phyloP scores from a whole-genome alignment of 1,140 invertebrate species.

The Aphelenchoides besseyi region DNA sequence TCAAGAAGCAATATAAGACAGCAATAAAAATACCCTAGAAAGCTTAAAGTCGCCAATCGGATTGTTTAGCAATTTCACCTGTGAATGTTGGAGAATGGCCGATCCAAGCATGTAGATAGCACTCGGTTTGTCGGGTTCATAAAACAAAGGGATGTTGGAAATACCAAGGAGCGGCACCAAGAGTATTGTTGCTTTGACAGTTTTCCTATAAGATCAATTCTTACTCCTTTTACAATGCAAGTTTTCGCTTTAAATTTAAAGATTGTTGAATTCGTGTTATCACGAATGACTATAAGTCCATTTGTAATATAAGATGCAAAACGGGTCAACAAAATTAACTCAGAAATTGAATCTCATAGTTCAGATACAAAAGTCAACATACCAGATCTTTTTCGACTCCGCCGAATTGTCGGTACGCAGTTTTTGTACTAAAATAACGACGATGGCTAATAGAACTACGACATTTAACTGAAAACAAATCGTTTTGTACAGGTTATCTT shows the following conservation, averaged over 20 bases:
- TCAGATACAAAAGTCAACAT: too few species aligned
- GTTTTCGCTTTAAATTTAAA: background rate
- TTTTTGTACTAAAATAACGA: conserved; percentile 60
- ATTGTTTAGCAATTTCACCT: conserved; percentile 57
- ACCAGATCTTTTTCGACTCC: conserved; percentile 62
- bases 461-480: conserved; percentile 55
- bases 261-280: background rate
- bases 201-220: conserved; percentile 63
- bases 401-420: conserved; percentile 56
- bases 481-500: conserved; percentile 11
- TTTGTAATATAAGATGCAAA: too few species aligned
- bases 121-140: conserved; percentile 63
- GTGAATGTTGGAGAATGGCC: conserved; percentile 65
- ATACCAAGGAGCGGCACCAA: conserved; percentile 66
- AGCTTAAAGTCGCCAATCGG: conserved; percentile 5
- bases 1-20: conserved; percentile 66
- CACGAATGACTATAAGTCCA: too few species aligned
- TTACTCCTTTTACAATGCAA: background rate
- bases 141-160: conserved; percentile 65
- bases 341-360: too few species aligned
- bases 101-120: conserved; percentile 64
- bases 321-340: too few species aligned
- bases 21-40: conserved; percentile 66
- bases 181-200: conserved; percentile 66
- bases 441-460: conserved; percentile 54